Conservation (phyloP, 2,797 vertebrate species). For the Euphonia xanthogaster region DNA sequence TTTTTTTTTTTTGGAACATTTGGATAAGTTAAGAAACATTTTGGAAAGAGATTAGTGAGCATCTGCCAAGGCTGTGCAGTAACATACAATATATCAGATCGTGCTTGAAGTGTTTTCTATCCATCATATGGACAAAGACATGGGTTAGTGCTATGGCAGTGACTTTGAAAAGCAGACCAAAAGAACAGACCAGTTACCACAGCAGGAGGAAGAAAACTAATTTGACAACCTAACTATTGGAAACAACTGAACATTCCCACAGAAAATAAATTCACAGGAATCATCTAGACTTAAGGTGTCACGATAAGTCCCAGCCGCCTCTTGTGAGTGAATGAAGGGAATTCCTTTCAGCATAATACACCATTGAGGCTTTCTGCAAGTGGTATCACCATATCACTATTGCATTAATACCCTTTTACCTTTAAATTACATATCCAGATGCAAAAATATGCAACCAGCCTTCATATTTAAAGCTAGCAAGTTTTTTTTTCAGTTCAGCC, state of each 20-base stretch:
- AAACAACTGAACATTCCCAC: neutral
- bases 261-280: neutral
- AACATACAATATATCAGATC: neutral
- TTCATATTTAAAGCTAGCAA: neutral
- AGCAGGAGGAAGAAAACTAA: neutral
- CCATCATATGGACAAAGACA: neutral
- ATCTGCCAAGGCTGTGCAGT: neutral
- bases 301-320: neutral
- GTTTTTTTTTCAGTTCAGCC: neutral
- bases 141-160: neutral
- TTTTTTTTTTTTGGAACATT: neutral
- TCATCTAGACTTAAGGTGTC: neutral
- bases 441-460: neutral
- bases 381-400: neutral
- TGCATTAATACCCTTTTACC: neutral
- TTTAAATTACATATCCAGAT: neutral
- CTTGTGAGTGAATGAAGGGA: neutral
- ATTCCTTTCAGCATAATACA: neutral
- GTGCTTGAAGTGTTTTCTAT: neutral
- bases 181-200: neutral
- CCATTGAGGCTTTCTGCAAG: neutral
- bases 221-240: neutral
- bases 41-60: neutral
- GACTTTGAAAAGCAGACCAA: neutral
- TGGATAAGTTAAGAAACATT: neutral